Percentiles rank a stretch among this genome's conserved stretches.
phyloP scores from a whole-genome alignment of 2,797 vertebrate genomes.

The Champsocephalus esox region DNA sequence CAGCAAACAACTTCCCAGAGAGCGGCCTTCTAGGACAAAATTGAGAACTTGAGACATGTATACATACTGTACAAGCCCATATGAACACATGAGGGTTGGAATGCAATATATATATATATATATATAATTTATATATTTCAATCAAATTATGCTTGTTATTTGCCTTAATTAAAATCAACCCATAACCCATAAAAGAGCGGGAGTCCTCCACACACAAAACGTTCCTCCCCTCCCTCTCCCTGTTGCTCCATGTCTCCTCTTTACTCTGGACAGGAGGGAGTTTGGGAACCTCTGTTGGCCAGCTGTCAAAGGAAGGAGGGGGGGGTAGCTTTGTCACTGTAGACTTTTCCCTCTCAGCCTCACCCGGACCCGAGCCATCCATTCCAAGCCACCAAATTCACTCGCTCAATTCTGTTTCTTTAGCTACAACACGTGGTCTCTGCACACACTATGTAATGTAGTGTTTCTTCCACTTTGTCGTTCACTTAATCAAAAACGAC shows the following conservation, averaged over 20 bases:
- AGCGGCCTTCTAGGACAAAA: slow-evolving; percentile 57
- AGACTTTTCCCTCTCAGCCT: slow-evolving; percentile 38
- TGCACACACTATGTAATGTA: slow-evolving; percentile 34
- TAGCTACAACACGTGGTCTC: slow-evolving; percentile 24
- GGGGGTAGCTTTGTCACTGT: slow-evolving; percentile 27
- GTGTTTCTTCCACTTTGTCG: slow-evolving; percentile 18
- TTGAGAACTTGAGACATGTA: slow-evolving; percentile 19
- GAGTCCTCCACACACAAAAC: slow-evolving; percentile 21
- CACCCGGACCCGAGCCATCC: slow-evolving; percentile 2
- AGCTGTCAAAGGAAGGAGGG: slow-evolving; percentile 61
- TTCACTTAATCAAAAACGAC: slow-evolving; percentile 12
- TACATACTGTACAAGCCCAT: background rate
- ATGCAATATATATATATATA: background rate
- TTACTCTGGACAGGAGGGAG: slow-evolving; percentile 64
- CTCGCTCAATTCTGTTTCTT: slow-evolving; percentile 43
- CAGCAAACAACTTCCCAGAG: slow-evolving; percentile 62
- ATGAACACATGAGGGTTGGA: background rate
- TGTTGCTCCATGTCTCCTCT: slow-evolving; percentile 41
- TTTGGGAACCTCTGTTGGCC: slow-evolving; percentile 75
- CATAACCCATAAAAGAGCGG: slow-evolving; percentile 5
- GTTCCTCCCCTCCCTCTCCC: slow-evolving; percentile 14
- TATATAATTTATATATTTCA: background rate
- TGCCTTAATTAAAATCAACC: background rate
- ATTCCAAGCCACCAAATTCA: slow-evolving; percentile 26
- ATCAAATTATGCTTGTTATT: slow-evolving; percentile 21